A percentile compares a stretch with the other conserved stretches of the same genome.
Evolutionary conservation across 2,888 invertebrate species (phyloP).

Genomic region (Blastobasis lacticolella): DNA sequence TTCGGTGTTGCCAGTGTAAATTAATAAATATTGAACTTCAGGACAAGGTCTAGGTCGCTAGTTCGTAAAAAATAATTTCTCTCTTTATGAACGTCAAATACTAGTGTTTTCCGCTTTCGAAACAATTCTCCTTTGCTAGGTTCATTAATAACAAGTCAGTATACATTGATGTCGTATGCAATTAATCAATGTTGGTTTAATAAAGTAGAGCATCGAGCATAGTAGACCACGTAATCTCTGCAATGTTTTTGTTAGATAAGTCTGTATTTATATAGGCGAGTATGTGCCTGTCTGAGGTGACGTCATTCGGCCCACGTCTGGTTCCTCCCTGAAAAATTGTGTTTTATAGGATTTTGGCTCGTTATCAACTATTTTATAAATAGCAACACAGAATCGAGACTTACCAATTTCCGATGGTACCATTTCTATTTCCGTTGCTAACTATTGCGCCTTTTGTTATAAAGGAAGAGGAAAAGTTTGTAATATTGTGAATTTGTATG

Average conservation of each 20-base stretch:
- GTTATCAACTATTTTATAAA: slow-evolving; percentile 35
- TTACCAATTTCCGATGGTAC: slow-evolving; percentile 37
- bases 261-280: slow-evolving; percentile 8
- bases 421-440: slow-evolving; percentile 17
- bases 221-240: no score
- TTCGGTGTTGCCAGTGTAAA: no score
- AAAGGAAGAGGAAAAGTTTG: no score
- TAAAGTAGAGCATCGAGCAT: neutral
- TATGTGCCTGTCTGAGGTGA: slow-evolving; percentile 30
- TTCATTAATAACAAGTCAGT: slow-evolving; percentile 5
- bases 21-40: no score
- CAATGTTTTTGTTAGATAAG: neutral
- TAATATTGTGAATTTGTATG: no score
- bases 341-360: slow-evolving; percentile 58
- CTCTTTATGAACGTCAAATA: no score
- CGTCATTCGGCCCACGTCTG: slow-evolving; percentile 41
- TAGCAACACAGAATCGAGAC: slow-evolving; percentile 31
- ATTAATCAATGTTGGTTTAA: no score
- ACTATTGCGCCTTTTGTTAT: neutral
- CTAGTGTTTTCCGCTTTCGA: no score
- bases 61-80: no score
- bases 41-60: no score
- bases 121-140: no score
- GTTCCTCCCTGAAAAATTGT: slow-evolving; percentile 44
- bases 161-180: neutral